Base-by-base conservation (phyloP, 2,888 invertebrate genomes). In the Leptinotarsa haldemani region DNA sequence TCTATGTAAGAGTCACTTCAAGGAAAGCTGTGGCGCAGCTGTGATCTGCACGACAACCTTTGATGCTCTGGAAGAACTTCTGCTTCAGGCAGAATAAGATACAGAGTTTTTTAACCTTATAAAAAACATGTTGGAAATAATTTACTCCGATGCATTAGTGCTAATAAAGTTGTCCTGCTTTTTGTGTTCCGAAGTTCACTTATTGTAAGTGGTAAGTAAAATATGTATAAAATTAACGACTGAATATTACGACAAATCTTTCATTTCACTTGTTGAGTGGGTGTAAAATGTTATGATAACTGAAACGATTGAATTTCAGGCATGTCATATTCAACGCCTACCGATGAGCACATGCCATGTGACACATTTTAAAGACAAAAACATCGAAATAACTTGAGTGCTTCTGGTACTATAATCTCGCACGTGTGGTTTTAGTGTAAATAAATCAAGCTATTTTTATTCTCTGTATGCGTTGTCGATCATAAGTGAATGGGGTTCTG, bases 241-340 rank as follows among this genome's bases (percentile, higher is more conserved):
- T 67, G 52, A 40, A 16, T 30, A 53, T 67, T 22, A 47, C 25
- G 53, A 67, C 30, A 25, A 53, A 52, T 67, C 40, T 67, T 67
- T 40, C 67, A 53, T 76, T 77, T 78, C 20, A 56, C 56, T 56
- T 22, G 22, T 22, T 56, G 56, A 56, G 22, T 56, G 56, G 56
- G 56, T 56, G 56, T 56, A 22, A 56, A 56, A 56, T 56, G 56
- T 56, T 56, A 56, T 56, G 56, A 56, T 56, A 65, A 65, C 65
- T 65, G 18, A 47, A 65, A 46, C 22, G 65, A 46, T 48, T 40
- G 65, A 65, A 16, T 65, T 65, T 46, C 40, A 65, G 78, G 25
- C 77, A 79, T 79, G 78, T 81, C 82, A 81, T 82, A 80, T 82
- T 78, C 78, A 79, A 81, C 81, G 82, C 82, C 82, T 80, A 80